Evolutionary conservation across 2,797 vertebrate genomes (phyloP), one percentile per base, ranked within the genome.

Genomic region (Odontamblyopus lacepedii): DNA sequence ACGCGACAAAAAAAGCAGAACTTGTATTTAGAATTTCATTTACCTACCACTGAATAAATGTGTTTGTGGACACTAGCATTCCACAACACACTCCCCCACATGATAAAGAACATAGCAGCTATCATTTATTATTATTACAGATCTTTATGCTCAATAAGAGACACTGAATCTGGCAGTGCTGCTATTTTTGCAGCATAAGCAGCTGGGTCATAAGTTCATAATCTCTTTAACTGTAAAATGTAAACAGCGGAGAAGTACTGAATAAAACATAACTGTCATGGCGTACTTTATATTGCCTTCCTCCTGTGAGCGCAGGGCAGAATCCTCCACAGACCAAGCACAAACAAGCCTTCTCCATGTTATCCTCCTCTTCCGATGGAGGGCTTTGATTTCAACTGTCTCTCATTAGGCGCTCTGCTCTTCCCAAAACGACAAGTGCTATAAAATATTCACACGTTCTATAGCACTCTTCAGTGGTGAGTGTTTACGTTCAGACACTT

Each of bases 381-480:
- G 75, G 26, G 65, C 83, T 89, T 85, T 86, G 78, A 86, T 90
- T 89, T 85, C 73, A 82, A 69, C 87, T 84, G 73, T 85, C 89
- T 72, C 84, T 90, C 77, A 83, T 90, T 89, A 88, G 70, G 57
- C 60, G 57, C 60, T 78, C 78, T 69, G 29, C 81, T 73, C n/a
- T 1, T 32, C 66, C 69, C 68, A 77, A 75, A 79, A 79, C n/a
- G 74, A 79, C 72, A 78, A 67, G 71, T 69, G 65, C 64, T 51
- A 80, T 90, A 75, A 90, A 90, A 90, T 87, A 90, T 89, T 89
- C 79, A 91, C 30, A 69, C 76, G 77, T 63, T 83, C 76, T 72
- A 70, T 13, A 68, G 74, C 53, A 1, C 44, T 55, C 48, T 65
- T 83, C 74, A 11, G 68, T 59, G 15, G 70, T 73, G 71, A 70